phyloP scores from a whole-genome alignment of 2,797 vertebrate genomes.

The Myiotriccus ornatus region DNA sequence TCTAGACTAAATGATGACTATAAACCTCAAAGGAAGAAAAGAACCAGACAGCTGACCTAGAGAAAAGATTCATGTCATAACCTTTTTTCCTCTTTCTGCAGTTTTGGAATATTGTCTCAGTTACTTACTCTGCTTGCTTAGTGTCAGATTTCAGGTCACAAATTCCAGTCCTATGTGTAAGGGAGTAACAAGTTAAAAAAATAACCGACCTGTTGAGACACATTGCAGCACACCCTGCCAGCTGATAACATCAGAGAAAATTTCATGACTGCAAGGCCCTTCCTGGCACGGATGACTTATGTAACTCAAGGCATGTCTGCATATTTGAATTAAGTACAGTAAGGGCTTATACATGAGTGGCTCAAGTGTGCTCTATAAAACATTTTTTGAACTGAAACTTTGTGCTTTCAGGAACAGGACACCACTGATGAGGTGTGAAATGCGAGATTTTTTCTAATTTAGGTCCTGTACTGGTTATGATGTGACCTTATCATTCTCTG shows the following conservation, averaged over 20 bases:
- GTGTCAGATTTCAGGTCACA: slow-evolving; percentile 1
- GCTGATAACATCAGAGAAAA: not conserved
- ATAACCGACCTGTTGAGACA: not conserved
- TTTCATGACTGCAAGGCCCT: not conserved
- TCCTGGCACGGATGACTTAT: not conserved
- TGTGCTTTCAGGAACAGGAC: not conserved
- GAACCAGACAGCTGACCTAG: not conserved
- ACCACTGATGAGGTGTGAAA: not conserved
- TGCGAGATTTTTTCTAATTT: not conserved
- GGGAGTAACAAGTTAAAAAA: not conserved
- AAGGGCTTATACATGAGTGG: not conserved
- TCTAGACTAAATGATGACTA: not conserved
- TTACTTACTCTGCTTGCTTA: not conserved
- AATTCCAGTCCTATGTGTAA: slow-evolving; percentile 10
- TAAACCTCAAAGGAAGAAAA: slow-evolving; percentile 21
- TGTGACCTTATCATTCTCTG: not conserved
- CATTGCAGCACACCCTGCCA: not conserved
- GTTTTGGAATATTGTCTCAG: not conserved
- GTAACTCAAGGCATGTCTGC: not conserved
- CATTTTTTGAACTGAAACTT: not conserved
- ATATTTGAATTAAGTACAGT: rapidly evolving
- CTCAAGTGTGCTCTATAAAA: not conserved
- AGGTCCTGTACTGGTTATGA: not conserved
- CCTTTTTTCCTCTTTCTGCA: not conserved
- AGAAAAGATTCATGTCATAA: not conserved